Conservation (phyloP, 2,888 invertebrate species). For the Nysson spinosus region DNA sequence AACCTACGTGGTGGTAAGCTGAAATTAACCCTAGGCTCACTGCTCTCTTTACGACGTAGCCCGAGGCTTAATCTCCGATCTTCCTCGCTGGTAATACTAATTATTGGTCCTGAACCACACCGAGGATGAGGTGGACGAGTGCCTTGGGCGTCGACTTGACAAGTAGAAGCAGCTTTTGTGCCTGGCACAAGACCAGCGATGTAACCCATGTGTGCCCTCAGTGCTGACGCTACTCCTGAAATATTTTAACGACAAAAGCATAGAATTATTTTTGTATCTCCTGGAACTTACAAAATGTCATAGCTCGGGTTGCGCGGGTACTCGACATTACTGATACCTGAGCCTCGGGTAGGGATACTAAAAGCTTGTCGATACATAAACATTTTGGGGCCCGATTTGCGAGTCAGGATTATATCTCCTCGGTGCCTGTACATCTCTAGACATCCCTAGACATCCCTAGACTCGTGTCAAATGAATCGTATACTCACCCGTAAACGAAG, state of each 20-base stretch:
- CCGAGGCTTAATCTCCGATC: constrained; percentile 73
- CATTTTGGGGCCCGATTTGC: too few species aligned
- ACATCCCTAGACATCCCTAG: too few species aligned
- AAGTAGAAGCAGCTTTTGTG: constrained; percentile 78
- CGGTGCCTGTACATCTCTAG: too few species aligned
- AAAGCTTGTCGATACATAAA: too few species aligned
- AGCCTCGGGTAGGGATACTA: too few species aligned
- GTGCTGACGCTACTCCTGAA: constrained; percentile 82
- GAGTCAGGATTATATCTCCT: too few species aligned
- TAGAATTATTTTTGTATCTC: too few species aligned
- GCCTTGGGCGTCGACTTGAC: constrained; percentile 71
- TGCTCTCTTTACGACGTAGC: constrained; percentile 72
- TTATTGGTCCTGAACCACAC: constrained; percentile 74
- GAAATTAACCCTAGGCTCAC: constrained; percentile 84
- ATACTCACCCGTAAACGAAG: constrained; percentile 79
- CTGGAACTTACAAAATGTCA: too few species aligned
- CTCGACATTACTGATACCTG: too few species aligned
- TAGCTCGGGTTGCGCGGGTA: too few species aligned
- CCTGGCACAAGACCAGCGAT: constrained; percentile 85
- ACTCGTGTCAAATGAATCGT: too few species aligned
- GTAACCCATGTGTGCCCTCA: constrained; percentile 86
- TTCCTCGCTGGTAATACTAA: constrained; percentile 74
- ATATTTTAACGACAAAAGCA: too few species aligned
- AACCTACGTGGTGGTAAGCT: constrained; percentile 70
- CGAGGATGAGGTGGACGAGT: constrained; percentile 68